Base-by-base conservation (phyloP, 2,113 vertebrate genomes). In the Pogona vitticeps region DNA sequence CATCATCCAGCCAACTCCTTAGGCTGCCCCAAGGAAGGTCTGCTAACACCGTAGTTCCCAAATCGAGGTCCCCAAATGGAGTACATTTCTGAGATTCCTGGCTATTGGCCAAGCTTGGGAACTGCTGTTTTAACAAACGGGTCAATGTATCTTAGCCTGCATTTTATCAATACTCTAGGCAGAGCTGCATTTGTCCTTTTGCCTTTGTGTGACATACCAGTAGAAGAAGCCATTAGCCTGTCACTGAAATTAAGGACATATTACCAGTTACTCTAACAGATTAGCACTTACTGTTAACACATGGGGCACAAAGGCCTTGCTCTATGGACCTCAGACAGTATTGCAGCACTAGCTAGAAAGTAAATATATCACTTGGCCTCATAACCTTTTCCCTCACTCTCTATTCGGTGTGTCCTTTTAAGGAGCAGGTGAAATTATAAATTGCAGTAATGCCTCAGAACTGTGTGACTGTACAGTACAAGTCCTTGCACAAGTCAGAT, bases 341-440 rank as follows among this genome's bases (percentile, higher is more conserved):
- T 80, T 91, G 88, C 36, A 65, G 42, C 59, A 1, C 12, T 70
- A 92, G 84, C 87, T 36, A 26, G 5, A 71, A 65, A 42, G 80
- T 2, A 28, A 77, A 21, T 23, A 21, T 1, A 12, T 10, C 83
- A 58, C n/a, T 0, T 0, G 17, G 28, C 86, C 42, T 75, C 56
- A 40, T 82, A 52, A 46, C 63, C 40, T 46, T 67, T 63, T 17
- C 31, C 21, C 36, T 28, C 52, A 85, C 80, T 38, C 28, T 65
- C 8, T 6, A 10, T 28, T 67, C 26, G 26, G 31, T 86, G 70
- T 79, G 40, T 73, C 79, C 65, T 52, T 18, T 75, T 71, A 6
- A 4, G 67, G 18, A 70, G 28, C n/a, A 82, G 63, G 31, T 70
- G 28, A n/a, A 68, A 68, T 80, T 26, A 40, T 23, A 38, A 14